phyloP scores from a whole-genome alignment of 2,888 invertebrate genomes.

The Ferdinandea cuprea region DNA sequence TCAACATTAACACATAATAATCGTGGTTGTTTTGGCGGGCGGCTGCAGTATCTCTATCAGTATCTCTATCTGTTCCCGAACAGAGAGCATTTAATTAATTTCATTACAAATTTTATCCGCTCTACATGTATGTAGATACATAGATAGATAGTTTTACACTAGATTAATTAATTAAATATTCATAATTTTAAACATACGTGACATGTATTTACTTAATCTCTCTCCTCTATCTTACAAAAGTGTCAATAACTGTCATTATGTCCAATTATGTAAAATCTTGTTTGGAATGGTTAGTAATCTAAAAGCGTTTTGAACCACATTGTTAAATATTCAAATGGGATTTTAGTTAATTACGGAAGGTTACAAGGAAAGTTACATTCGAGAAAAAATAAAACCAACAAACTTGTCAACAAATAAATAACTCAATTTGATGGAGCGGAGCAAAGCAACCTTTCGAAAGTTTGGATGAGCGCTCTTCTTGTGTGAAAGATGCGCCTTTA shows the following conservation, averaged over 20 bases:
- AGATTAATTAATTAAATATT: conserved; percentile 31
- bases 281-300: background rate
- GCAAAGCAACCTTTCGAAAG: background rate
- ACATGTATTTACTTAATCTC: background rate
- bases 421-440: background rate
- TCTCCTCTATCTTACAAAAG: conserved; percentile 7
- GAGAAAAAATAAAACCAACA: too few species aligned
- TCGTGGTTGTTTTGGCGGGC: background rate
- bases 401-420: background rate
- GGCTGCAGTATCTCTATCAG: too few species aligned
- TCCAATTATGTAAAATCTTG: conserved; percentile 7
- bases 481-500: background rate
- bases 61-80: background rate
- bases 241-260: conserved; percentile 13
- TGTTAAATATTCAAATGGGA: conserved; percentile 1
- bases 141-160: background rate
- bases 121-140: background rate
- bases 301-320: background rate
- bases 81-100: conserved; percentile 44
- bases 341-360: background rate
- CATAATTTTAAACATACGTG: conserved; percentile 14
- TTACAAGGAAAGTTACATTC: conserved; percentile 2
- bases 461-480: too few species aligned
- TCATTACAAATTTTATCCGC: background rate
- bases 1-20: conserved; percentile 7